A percentile compares a stretch with the other conserved stretches of the same genome.
phyloP scores from a whole-genome alignment of 2,797 vertebrate species.

The Pseudopleuronectes americanus region DNA sequence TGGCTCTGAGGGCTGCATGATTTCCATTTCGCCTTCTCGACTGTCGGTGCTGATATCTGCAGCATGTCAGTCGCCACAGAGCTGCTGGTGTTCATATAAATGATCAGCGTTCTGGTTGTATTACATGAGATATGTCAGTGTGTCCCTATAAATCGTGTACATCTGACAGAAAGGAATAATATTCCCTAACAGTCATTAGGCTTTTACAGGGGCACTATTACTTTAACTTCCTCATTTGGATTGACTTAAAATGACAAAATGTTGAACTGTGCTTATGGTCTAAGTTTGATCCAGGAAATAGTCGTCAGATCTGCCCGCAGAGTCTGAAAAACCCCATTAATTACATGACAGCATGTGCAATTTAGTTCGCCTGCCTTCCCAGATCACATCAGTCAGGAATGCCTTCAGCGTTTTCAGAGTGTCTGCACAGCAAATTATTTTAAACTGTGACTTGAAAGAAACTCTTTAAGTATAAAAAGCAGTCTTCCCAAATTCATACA shows the following conservation, averaged over 20 bases:
- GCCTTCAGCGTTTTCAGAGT: conserved; percentile 8
- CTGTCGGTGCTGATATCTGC: conserved; percentile 8
- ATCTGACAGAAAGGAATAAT: background rate
- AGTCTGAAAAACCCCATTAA: background rate
- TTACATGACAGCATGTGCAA: conserved; percentile 2
- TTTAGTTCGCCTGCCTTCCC: background rate
- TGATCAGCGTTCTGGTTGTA: conserved; percentile 4
- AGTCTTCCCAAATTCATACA: background rate
- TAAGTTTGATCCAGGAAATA: background rate
- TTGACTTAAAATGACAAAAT: background rate
- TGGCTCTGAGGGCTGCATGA: conserved; percentile 6
- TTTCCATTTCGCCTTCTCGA: conserved; percentile 9
- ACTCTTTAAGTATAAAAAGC: background rate
- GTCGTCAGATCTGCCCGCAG: background rate
- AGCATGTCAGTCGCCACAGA: background rate
- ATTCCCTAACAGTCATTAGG: background rate
- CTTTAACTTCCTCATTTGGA: background rate
- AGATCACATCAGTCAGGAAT: conserved; percentile 13
- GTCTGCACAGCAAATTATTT: background rate
- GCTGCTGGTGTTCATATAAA: conserved; percentile 6
- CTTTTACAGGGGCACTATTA: background rate
- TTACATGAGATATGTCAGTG: background rate
- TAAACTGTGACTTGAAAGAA: conserved; percentile 19
- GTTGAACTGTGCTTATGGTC: no score
- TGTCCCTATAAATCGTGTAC: conserved; percentile 4